Base-by-base conservation (phyloP, 1,140 invertebrate species). In the Acyrthosiphon pisum region DNA sequence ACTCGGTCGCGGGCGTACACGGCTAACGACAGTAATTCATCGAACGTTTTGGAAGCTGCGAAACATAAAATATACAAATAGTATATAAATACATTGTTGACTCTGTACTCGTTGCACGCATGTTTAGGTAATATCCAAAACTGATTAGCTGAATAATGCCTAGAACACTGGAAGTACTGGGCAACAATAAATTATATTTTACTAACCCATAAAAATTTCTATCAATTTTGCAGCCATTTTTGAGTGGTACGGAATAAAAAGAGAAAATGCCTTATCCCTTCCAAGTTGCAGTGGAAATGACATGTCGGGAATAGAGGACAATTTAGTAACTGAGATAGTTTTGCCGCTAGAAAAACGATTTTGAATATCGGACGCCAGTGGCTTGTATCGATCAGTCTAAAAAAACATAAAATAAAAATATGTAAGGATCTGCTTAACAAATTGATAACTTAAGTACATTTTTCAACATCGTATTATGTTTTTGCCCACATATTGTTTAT, bases 181-280 rank as follows among this genome's bases (percentile, higher is more conserved):
- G 46, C 41, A 23, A 88, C 20, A 53, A 23, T 23, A 1, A 88
- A 30, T 30, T 26, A 90, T 37, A 35, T 23, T 14, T 14, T 83
- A 94, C 94, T 94, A 95, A 96, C 97, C 96, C 95, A 97, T 95
- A 94, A 98, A 97, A 93, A 97, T 96, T 93, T 97, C 96, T 93
- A 97, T 97, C 7, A 98, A 96, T 26, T 96, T 96, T 0, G 95
- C 96, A 30, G 97, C 97, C 94, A 97, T 96, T 94, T 95, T 95
- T 9, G 97, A 96, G 95, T 98, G 97, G 81, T 96, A 96, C 0
- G 97, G 97, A 86, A 98, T 96, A 94, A 98, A 98, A 23, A 97
- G 95, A 0, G 97, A 97, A 95, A 98, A 98, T 94, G 97, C 96
- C 2, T 96, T 96, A 53, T 96, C 96, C 93, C 97, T 96, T n/a